phyloP scores from a whole-genome alignment of 2,797 vertebrate species.

The Peromyscus melanophrys region DNA sequence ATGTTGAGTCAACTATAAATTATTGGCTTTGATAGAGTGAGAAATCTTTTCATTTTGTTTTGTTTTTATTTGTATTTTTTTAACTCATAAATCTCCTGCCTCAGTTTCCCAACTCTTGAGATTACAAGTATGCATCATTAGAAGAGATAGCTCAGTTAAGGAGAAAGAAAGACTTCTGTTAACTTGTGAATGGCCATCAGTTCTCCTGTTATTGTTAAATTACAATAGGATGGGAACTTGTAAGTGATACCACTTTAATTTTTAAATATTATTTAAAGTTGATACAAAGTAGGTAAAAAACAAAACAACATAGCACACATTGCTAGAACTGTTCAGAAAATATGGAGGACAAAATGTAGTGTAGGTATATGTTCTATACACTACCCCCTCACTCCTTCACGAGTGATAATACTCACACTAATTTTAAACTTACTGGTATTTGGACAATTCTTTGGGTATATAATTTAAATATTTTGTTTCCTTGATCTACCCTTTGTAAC shows the following conservation, averaged over 20 bases:
- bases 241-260: neutral
- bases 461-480: conserved; percentile 28
- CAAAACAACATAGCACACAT: neutral
- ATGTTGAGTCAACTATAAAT: neutral
- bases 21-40: neutral
- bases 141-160: neutral
- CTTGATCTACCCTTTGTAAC: conserved; percentile 28
- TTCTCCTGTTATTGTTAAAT: neutral
- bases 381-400: neutral
- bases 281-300: neutral
- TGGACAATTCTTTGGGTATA: neutral
- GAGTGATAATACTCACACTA: neutral
- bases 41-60: neutral
- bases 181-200: neutral
- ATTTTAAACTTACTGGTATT: conserved; percentile 15
- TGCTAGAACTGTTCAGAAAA: conserved; percentile 11
- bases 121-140: neutral
- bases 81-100: neutral
- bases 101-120: neutral
- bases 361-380: neutral
- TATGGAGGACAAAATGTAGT: neutral
- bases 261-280: conserved; percentile 12
- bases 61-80: neutral
- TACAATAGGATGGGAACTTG: neutral
- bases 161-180: neutral